phyloP scores from a whole-genome alignment of 2,888 invertebrate genomes.

The Leptinotarsa juncta region DNA sequence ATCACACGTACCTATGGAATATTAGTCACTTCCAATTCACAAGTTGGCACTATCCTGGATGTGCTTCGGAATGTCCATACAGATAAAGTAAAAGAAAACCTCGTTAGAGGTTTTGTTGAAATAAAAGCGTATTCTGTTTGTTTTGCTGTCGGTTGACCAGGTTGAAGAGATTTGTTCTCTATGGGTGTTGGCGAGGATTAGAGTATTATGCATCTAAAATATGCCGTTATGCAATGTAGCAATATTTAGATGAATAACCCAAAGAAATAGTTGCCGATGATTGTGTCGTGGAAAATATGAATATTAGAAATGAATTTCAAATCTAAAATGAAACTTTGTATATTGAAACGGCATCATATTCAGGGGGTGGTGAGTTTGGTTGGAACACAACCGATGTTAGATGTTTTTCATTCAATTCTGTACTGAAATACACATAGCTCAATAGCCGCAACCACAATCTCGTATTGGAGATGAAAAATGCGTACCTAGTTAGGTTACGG shows the following conservation, averaged over 20 bases:
- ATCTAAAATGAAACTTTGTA: no score
- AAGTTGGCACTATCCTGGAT: background rate
- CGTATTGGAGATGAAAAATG: no score
- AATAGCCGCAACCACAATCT: no score
- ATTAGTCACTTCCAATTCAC: background rate
- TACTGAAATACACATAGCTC: no score
- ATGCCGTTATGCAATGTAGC: background rate
- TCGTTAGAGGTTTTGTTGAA: background rate
- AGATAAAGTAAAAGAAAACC: background rate
- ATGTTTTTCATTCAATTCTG: no score
- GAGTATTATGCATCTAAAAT: background rate
- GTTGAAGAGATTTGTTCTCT: constrained; percentile 4
- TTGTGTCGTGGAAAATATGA: background rate
- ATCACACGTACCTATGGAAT: background rate
- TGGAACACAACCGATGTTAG: no score
- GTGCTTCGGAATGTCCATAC: background rate
- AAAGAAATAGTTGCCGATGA: background rate
- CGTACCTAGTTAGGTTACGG: no score
- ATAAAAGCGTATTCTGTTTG: constrained; percentile 6
- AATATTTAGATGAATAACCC: background rate
- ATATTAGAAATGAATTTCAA: no score
- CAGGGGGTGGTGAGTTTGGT: no score
- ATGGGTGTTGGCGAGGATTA: background rate
- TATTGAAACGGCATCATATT: no score
- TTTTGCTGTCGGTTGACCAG: constrained; percentile 4